phyloP scores from a whole-genome alignment of 2,888 invertebrate genomes.

The Carpatolechia fugitivella region DNA sequence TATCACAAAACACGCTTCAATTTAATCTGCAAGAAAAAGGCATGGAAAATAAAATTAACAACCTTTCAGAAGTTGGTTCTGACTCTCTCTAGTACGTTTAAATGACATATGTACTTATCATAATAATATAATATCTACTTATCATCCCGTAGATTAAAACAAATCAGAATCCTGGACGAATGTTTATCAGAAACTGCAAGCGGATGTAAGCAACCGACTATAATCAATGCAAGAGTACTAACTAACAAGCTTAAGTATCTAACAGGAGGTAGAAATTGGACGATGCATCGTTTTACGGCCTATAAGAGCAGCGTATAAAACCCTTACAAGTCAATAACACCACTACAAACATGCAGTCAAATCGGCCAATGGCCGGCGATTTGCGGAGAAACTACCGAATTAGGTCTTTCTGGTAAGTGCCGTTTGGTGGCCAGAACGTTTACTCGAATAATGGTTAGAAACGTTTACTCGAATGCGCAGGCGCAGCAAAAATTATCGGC shows the following conservation, averaged over 20 bases:
- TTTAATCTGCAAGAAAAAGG: too few species aligned
- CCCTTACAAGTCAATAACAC: conserved; percentile 1
- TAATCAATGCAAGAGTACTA: not conserved
- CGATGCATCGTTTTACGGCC: not conserved
- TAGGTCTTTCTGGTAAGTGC: conserved; percentile 11
- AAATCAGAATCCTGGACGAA: too few species aligned
- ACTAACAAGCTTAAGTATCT: not conserved
- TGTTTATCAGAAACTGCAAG: too few species aligned
- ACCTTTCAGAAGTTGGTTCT: too few species aligned
- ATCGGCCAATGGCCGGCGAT: conserved; percentile 7
- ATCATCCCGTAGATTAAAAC: too few species aligned
- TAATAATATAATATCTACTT: too few species aligned
- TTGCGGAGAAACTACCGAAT: conserved; percentile 10
- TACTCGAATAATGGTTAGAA: conserved; percentile 20
- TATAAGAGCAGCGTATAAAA: not conserved
- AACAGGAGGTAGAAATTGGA: not conserved
- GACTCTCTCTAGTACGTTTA: too few species aligned
- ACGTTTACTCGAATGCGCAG: conserved; percentile 34
- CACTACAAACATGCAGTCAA: not conserved
- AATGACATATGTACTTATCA: too few species aligned
- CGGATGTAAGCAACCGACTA: not conserved
- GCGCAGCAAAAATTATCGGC: conserved; percentile 48
- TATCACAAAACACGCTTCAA: too few species aligned
- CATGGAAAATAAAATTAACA: too few species aligned
- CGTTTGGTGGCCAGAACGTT: not conserved